Evolutionary conservation across 2,888 invertebrate genomes (phyloP), one percentile per base, ranked within the genome.

Genomic region (Plusia festucae): DNA sequence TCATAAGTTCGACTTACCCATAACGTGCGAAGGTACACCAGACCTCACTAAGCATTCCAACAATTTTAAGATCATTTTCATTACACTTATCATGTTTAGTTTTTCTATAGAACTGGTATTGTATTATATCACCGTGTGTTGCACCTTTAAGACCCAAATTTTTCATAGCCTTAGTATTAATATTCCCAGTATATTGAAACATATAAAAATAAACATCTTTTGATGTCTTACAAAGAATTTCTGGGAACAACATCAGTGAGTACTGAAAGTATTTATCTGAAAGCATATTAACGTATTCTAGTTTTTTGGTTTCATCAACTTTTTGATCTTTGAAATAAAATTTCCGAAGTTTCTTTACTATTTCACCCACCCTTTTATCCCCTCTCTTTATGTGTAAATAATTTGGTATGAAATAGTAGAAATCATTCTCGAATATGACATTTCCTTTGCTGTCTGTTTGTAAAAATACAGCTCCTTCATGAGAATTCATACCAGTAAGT

Each of bases 21-120:
- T 81, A 84, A 65, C 79, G 91, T 24, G 91, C 92, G 63, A 95
- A 95, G 72, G 87, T 91, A 56, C 89, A 89, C 88, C 90, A 90
- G 1, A 85, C 79, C 58, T 93, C 91, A 4, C 82, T 85, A 7
- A 95, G 53, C 70, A 89, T 86, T 2, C 87, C 76, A 0, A 92
- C 79, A 1, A 93, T 79, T 56, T 85, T 70, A 1, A 62, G 63
- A 75, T 94, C 94, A 1, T 75, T 79, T 0, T 85, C 79, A 0
- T 72, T 77, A 18, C 85, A 82, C 56, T 83, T 81, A 0, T 82
- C 76, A 3, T 85, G 87, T 69, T 94, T 94, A 34, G 62, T 86
- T 18, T 87, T 79, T 22, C 86, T 92, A 70, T 91, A 93, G 68
- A 94, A 94, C 52, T 90, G 81, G 44, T 94, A 94, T 20, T 91